Evolutionary conservation across 1,140 invertebrate genomes (phyloP).

Genomic region (Helicoverpa zea): DNA sequence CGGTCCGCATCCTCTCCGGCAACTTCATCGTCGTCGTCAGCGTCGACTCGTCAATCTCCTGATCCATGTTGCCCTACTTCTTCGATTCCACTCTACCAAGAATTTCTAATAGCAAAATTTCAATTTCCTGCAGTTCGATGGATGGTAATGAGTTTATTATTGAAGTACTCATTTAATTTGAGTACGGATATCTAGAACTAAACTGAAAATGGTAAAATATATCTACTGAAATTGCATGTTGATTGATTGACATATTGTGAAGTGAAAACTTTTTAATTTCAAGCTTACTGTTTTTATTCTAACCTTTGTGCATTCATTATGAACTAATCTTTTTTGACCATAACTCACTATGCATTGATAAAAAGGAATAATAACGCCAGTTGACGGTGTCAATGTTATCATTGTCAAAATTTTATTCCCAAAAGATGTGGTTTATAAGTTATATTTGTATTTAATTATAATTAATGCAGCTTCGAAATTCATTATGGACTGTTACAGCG

Average conservation of each 20-base stretch:
- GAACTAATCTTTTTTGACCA: not conserved
- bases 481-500: constrained; percentile 59
- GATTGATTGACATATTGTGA: too few species aligned
- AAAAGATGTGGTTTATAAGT: constrained; percentile 39
- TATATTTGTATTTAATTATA: constrained; percentile 32
- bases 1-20: constrained; percentile 62
- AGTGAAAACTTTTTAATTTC: not conserved
- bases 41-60: not conserved
- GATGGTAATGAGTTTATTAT: not conserved
- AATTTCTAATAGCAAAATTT: constrained; percentile 15
- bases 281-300: not conserved
- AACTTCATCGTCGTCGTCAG: constrained; percentile 42
- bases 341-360: not conserved
- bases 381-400: constrained; percentile 18
- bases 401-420: constrained; percentile 43
- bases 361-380: constrained; percentile 6
- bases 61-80: not conserved
- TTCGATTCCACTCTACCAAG: not conserved
- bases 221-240: not conserved
- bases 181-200: not conserved
- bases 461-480: constrained; percentile 53
- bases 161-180: constrained; percentile 8
- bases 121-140: not conserved
- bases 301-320: not conserved
- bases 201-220: not conserved